A percentile compares a stretch with the other conserved stretches of the same genome.
phyloP scores from a whole-genome alignment of 2,888 invertebrate species.

The Allygus modestus region DNA sequence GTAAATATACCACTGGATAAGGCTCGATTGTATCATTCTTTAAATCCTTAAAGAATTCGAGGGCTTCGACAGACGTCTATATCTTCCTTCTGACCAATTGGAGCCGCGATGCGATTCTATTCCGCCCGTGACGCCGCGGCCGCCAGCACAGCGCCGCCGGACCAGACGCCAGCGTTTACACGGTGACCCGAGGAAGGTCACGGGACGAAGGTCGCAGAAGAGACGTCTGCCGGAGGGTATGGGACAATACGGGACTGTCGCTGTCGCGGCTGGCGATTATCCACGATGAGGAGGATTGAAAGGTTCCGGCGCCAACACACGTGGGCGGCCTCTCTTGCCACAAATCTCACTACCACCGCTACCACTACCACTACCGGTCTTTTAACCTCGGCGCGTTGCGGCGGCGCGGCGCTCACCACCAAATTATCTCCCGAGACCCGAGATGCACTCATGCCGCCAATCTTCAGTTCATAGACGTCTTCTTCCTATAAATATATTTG shows the following conservation, averaged over 20 bases:
- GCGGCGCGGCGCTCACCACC: constrained; percentile 18
- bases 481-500: constrained; percentile 59
- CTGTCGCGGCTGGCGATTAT: background rate
- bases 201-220: background rate
- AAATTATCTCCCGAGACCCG: constrained; percentile 34
- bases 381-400: constrained; percentile 22
- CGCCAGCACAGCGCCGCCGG: background rate
- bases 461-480: constrained; percentile 50
- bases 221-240: background rate
- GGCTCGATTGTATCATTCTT: no score
- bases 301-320: constrained; percentile 12
- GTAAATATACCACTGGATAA: no score
- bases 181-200: background rate
- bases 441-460: constrained; percentile 58
- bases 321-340: background rate
- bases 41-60: no score
- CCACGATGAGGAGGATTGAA: background rate
- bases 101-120: no score
- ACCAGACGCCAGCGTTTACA: constrained; percentile 9
- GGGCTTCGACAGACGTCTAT: no score
- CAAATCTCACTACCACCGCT: background rate
- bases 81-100: no score
- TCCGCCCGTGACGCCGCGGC: no score
- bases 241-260: background rate
- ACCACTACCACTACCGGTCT: constrained; percentile 25